phyloP scores from a whole-genome alignment of 2,797 vertebrate genomes.

The Microctenopoma stevenorrisi region DNA sequence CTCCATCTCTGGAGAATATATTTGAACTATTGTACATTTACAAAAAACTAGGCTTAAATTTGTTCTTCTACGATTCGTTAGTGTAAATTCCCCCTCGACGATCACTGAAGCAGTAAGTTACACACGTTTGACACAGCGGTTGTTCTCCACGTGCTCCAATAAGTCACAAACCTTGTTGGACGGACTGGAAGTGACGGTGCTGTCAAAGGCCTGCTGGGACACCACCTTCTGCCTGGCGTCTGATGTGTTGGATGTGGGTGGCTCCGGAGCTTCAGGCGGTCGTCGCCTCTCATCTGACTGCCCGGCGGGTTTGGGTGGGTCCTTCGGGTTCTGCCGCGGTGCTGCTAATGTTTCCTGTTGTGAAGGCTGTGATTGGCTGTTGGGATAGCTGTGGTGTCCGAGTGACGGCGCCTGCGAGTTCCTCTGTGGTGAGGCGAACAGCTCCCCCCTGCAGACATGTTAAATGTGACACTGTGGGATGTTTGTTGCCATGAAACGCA shows the following conservation, averaged over 20 bases:
- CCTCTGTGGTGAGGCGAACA: constrained; percentile 79
- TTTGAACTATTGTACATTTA: too few relatives aligned
- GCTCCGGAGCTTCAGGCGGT: constrained; percentile 65
- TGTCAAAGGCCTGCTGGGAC: constrained; percentile 68
- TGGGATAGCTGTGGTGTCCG: constrained; percentile 65
- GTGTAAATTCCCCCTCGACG: too few relatives aligned
- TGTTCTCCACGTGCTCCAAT: too few relatives aligned
- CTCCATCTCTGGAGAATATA: too few relatives aligned
- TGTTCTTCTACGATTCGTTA: too few relatives aligned
- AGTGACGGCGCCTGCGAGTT: constrained; percentile 59
- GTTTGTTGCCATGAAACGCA: neutral
- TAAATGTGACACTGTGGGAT: neutral
- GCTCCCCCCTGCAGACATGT: constrained; percentile 75
- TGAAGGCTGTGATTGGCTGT: constrained; percentile 62
- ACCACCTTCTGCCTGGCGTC: constrained; percentile 61
- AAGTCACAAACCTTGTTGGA: constrained; percentile 72
- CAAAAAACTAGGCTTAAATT: too few relatives aligned
- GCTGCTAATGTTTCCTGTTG: constrained; percentile 38
- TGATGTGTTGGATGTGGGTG: constrained; percentile 68
- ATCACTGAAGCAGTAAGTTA: too few relatives aligned
- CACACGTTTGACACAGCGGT: too few relatives aligned
- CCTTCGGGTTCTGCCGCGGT: constrained; percentile 15
- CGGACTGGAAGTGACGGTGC: constrained; percentile 47
- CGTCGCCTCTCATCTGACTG: constrained; percentile 30
- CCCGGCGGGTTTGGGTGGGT: constrained; percentile 19